Evolutionary conservation across 2,113 vertebrate genomes (phyloP).

Genomic region (Entomyzon cyanotis): DNA sequence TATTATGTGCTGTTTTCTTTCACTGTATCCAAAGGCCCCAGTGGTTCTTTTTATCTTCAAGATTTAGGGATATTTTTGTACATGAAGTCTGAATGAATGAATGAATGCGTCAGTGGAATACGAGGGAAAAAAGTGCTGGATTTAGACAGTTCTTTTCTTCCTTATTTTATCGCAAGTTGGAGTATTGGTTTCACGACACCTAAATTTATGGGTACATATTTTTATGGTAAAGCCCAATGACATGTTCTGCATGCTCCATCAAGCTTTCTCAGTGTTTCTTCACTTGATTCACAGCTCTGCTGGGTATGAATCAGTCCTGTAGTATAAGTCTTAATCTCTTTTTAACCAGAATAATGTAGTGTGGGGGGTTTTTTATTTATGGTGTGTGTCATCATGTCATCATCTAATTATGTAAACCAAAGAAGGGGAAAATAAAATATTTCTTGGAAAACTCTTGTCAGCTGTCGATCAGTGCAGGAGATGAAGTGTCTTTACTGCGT

Average conservation of each 20-base stretch:
- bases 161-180: slow-evolving; percentile 17
- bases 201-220: slow-evolving; percentile 55
- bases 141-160: slow-evolving; percentile 38
- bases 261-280: slow-evolving; percentile 21
- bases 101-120: background rate
- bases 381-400: background rate
- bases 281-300: slow-evolving; percentile 35
- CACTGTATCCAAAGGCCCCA: background rate
- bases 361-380: background rate
- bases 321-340: slow-evolving; percentile 7
- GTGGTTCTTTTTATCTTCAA: slow-evolving; percentile 38
- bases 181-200: slow-evolving; percentile 17
- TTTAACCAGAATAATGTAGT: slow-evolving; percentile 17
- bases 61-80: slow-evolving; percentile 41
- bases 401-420: slow-evolving; percentile 1
- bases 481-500: background rate
- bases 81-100: slow-evolving; percentile 40
- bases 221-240: slow-evolving; percentile 48
- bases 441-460: background rate
- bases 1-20: slow-evolving; percentile 8
- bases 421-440: background rate
- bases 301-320: slow-evolving; percentile 19
- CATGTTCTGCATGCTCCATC: slow-evolving; percentile 34
- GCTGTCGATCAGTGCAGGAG: background rate
- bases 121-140: background rate